Evolutionary conservation across 2,113 vertebrate species (phyloP), one percentile per base, ranked within the genome.

Genomic region (Scomber colias): DNA sequence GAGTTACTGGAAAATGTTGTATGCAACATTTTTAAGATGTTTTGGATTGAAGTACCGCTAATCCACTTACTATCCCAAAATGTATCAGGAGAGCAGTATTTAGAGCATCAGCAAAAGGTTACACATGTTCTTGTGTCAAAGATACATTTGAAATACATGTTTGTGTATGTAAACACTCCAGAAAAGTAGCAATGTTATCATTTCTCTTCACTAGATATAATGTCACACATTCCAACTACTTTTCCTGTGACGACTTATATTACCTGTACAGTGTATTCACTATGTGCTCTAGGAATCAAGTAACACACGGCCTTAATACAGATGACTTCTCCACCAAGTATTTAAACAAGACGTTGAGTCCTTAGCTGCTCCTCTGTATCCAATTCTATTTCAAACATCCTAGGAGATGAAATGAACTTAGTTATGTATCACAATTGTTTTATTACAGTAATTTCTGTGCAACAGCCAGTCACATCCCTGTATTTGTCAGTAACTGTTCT

Each of bases 401-500:
- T 66, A 31, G 11, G 31, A 68, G 11, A 31, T 44, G 15, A 60
- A 51, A 46, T 61, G 21, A n/a, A 16, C 35, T 74, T 46, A 53
- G 12, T 40, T 35, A 16, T 17, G 51, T 66, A 71, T 72, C 51
- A 27, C 55, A 57, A 50, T 13, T 3, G 49, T 44, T 55, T 49
- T 24, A 80, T 64, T 55, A 21, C 54, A 65, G 31, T 45, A 14
- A 48, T 70, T 69, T 83, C 40, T 11, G 49, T 2, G 27, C n/a
- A 45, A 44, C 11, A 24, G 7, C 13, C 21, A 57, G 44, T 19
- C 14, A 49, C 64, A 49, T 68, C 45, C 45, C 3, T 8, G 17
- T n/a, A 5, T 65, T 84, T 62, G 56, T 40, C 46, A 66, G 65
- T n/a, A 60, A 61, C 27, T 68, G 44, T 63, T 27, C 12, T 64